A percentile compares a stretch with the other conserved stretches of the same genome.
Evolutionary conservation across 2,797 vertebrate species (phyloP).

Genomic region (Dendrocincla fuliginosa): DNA sequence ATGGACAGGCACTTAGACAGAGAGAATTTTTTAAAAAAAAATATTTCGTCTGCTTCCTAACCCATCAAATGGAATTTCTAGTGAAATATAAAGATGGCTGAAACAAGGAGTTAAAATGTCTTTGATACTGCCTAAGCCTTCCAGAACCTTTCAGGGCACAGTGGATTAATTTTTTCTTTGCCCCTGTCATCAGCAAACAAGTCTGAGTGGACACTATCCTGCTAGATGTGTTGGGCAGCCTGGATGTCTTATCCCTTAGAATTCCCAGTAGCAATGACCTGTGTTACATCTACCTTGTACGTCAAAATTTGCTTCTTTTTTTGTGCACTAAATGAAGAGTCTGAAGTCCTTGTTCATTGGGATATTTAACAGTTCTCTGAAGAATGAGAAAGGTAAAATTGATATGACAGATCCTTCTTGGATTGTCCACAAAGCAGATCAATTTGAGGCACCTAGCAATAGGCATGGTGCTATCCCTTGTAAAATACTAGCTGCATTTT

Average conservation of each 20-base stretch:
- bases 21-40: not conserved
- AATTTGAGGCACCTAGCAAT: rapidly evolving
- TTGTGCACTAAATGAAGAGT: not conserved
- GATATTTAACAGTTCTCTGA: not conserved
- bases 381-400: not conserved
- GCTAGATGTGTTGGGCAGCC: not conserved
- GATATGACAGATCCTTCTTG: not conserved
- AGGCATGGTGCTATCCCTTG: not conserved
- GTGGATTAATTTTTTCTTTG: not conserved
- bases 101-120: not conserved
- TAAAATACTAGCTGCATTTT: not conserved
- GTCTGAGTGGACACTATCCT: not conserved
- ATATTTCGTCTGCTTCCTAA: not conserved
- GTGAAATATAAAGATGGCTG: not conserved
- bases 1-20: not conserved
- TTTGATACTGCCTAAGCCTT: not conserved
- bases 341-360: not conserved
- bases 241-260: not conserved
- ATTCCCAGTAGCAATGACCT: not conserved
- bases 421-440: not conserved
- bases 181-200: not conserved
- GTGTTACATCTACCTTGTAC: not conserved
- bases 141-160: not conserved
- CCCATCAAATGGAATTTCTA: not conserved
- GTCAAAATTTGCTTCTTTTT: not conserved